A percentile compares a stretch with the other conserved stretches of the same genome.
phyloP scores from a whole-genome alignment of 2,797 vertebrate genomes.

The Gambusia yucatana region DNA sequence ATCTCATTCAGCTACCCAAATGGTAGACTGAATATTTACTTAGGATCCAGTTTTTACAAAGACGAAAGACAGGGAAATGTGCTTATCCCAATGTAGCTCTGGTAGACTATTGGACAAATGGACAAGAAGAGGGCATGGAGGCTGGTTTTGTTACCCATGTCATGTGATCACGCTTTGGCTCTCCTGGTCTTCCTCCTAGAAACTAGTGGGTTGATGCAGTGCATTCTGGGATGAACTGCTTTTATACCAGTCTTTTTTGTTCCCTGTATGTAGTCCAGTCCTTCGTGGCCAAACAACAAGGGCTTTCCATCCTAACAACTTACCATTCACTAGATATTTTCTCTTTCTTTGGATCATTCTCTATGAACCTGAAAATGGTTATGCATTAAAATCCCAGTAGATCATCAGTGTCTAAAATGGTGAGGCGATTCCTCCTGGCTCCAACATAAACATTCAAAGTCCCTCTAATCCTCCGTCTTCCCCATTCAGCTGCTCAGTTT shows the following conservation, averaged over 20 bases:
- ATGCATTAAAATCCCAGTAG: not conserved
- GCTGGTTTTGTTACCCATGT: not conserved
- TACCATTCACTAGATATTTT: not conserved
- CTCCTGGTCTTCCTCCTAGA: not conserved
- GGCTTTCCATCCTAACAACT: not conserved
- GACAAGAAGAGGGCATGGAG: not conserved
- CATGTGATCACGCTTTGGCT: not conserved
- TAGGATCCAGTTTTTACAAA: not conserved
- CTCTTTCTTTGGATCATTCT: not conserved
- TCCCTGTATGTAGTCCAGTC: not conserved
- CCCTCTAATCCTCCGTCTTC: not conserved
- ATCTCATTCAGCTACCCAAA: not conserved
- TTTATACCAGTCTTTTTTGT: not conserved
- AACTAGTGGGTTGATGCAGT: not conserved
- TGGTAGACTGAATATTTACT: not conserved
- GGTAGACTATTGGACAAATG: not conserved
- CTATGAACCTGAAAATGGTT: not conserved
- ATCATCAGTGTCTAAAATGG: not conserved
- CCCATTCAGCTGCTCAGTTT: not conserved
- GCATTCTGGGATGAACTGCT: not conserved
- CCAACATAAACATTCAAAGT: not conserved
- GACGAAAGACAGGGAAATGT: not conserved
- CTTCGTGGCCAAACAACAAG: not conserved
- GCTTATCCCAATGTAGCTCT: not conserved
- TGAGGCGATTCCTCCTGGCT: not conserved